Percentiles rank a stretch among this genome's conserved stretches.
These are phyloP conservation scores for Apostichopus japonicus DNA, from an alignment of 35 echinoderm and acorn worm genomes.

Conservation along the genomic window DNA sequence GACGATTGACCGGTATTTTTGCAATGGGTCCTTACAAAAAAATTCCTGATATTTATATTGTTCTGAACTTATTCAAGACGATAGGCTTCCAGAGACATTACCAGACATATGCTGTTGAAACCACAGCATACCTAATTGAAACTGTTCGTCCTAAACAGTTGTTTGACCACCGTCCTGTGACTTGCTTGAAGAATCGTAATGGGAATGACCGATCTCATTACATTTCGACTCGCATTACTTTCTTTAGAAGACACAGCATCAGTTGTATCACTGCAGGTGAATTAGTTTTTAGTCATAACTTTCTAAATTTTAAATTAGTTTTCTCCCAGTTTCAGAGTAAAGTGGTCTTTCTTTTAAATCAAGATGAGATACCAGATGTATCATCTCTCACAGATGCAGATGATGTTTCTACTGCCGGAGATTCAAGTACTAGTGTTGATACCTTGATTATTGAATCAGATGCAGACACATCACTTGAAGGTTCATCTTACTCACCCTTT, in stretches of 20 bases:
- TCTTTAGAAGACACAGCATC: background rate
- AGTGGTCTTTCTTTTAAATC: no score
- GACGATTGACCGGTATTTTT: constrained; percentile 59
- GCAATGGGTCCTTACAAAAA: constrained; percentile 7
- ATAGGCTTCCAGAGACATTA: constrained; percentile 46
- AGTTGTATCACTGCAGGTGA: background rate
- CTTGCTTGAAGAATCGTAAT: background rate
- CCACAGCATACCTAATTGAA: background rate
- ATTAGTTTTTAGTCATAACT: no score
- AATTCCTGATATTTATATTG: constrained; percentile 28
- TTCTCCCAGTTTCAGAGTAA: no score
- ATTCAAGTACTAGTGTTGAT: background rate
- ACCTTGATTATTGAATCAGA: background rate
- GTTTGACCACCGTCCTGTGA: constrained; percentile 48
- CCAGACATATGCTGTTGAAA: constrained; percentile 30
- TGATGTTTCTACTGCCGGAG: background rate
- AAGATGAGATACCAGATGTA: background rate
- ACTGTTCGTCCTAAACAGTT: background rate
- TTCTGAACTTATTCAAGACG: background rate
- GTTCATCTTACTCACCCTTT: background rate
- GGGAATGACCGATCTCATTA: background rate
- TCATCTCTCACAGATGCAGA: background rate
- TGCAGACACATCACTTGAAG: background rate
- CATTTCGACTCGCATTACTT: background rate
- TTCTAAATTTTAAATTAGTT: no score